Percentiles rank a stretch among this genome's conserved stretches.
Evolutionary conservation across 2,797 vertebrate species (phyloP).

Genomic region (Darevskia nairensis): DNA sequence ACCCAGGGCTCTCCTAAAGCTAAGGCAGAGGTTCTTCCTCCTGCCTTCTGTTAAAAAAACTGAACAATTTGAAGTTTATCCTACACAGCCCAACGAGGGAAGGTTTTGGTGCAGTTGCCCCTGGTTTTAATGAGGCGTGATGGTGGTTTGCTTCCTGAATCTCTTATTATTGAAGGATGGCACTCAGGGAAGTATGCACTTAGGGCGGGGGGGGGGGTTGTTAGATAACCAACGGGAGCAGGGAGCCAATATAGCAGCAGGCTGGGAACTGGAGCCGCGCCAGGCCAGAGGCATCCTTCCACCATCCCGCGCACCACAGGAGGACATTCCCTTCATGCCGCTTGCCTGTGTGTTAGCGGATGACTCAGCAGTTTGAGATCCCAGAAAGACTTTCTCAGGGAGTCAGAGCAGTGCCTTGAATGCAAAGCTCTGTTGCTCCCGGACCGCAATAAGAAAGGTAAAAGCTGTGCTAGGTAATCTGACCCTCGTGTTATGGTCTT

Average conservation of each 20-base stretch:
- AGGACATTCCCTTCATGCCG: conserved; percentile 8
- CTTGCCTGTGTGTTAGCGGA: neutral
- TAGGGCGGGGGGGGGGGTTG: neutral
- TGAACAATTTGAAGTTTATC: neutral
- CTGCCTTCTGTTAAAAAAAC: neutral
- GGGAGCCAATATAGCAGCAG: neutral
- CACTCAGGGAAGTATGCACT: neutral
- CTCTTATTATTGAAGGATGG: neutral
- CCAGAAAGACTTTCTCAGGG: conserved; percentile 3
- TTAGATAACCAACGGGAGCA: neutral
- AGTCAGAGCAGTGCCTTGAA: neutral
- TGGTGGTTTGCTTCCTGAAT: neutral
- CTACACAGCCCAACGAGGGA: neutral
- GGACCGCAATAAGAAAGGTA: neutral
- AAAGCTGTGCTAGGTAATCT: neutral
- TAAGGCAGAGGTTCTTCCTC: neutral
- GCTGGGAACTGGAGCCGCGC: neutral
- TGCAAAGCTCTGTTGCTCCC: neutral
- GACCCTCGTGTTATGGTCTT: neutral
- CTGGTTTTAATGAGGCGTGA: neutral
- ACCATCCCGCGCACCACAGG: neutral
- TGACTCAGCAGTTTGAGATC: conserved; percentile 24
- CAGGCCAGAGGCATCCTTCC: neutral
- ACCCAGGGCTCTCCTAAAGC: neutral
- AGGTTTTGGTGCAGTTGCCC: neutral